Evolutionary conservation across 2,888 invertebrate species (phyloP), one percentile per base, ranked within the genome.

Genomic region (Rotaria magnacalcarata): DNA sequence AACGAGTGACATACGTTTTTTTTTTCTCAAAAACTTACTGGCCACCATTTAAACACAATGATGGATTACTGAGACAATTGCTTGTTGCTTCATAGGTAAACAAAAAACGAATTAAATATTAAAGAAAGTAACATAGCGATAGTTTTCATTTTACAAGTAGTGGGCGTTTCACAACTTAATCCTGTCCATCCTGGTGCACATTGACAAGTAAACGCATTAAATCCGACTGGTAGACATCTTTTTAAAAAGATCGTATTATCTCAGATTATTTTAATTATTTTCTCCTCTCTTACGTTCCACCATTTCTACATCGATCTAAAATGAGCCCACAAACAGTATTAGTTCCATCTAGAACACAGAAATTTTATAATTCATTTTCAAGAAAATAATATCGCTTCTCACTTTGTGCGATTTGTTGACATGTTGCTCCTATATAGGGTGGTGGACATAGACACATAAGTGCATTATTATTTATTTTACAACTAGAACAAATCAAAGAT

Each of bases 31-130:
- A 27, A 60, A 14, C 60, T 60, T 27, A 60, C 60, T 14, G 27
- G 43, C 75, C 75, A 75, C 75, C 75, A 43, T 75, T 75, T 43
- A 75, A 41, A 75, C 75, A 75, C 6, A 43, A 5, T 24, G 75
- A 16, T 3, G 75, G 75, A 75, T 75, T 75, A 75, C 19, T 41
- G 6, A 21, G 8, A 6, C 41, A 75, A 41, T 19, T 75, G 21
- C 0, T 43, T 27, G 43, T 8, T 43, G 27, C n/a, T 24, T 16
- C 14, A 16, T 16, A 41, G 2, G 41, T 27, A 7, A 27, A 34
- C 11, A 43, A 27, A 10, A 1, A 27, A 7, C 21, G n/a, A 41
- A 43, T 34, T 41, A 41, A 75, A 41, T 43, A n/a, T 16, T 11
- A 27, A 27, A 60, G 19, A 24, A n/a, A 27, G 11, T 2, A n/a